phyloP scores from a whole-genome alignment of 1,140 invertebrate species.

The Periplaneta americana region DNA sequence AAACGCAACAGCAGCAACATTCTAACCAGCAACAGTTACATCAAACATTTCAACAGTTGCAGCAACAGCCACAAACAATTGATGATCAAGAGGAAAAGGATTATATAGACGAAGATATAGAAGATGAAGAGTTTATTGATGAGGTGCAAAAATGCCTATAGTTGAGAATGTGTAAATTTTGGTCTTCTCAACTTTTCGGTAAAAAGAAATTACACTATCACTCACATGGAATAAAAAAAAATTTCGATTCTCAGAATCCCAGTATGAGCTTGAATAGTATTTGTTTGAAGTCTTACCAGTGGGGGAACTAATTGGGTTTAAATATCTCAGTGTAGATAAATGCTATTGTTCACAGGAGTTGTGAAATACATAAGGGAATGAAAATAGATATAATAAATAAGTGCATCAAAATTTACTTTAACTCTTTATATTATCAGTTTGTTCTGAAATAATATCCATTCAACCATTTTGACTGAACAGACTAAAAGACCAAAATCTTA shows the following conservation, averaged over 20 bases:
- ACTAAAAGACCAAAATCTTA: no score
- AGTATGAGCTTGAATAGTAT: not conserved
- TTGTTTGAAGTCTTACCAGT: not conserved
- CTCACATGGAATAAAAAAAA: not conserved
- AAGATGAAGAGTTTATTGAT: conserved; percentile 28
- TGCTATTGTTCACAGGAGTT: no score
- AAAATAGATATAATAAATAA: no score
- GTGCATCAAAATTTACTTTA: no score
- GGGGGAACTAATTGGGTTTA: not conserved
- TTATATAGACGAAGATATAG: conserved; percentile 27
- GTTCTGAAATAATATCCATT: no score
- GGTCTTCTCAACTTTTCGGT: not conserved
- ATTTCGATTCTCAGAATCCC: not conserved
- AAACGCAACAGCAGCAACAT: not conserved
- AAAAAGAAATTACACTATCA: not conserved
- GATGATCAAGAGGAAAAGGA: conserved; percentile 23
- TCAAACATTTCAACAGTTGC: not conserved
- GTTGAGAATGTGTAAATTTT: not conserved
- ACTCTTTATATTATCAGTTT: no score
- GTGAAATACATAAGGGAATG: no score
- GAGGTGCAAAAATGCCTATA: conserved; percentile 21
- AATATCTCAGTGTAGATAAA: no score
- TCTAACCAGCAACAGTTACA: not conserved
- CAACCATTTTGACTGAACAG: no score
- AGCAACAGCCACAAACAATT: not conserved